Base-by-base conservation (phyloP, 2,113 vertebrate genomes). In the Zosterops lateralis region DNA sequence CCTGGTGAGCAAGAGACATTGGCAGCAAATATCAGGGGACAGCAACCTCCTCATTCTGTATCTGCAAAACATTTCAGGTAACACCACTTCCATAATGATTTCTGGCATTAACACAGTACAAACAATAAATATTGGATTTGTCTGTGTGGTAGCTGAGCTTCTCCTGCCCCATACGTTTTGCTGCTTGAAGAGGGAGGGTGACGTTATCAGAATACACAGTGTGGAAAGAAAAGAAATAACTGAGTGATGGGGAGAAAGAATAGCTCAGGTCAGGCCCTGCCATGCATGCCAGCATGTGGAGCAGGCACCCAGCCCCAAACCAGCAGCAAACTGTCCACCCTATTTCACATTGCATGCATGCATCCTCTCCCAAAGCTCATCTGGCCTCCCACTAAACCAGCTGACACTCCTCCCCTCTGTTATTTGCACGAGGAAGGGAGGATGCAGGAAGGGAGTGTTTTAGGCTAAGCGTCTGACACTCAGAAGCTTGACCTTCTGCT, bases 361-460 rank as follows among this genome's bases (percentile, higher is more conserved):
- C 32, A 66, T 26, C 26, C 72, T 71, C 51, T 74, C 76, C 53
- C 48, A 61, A 22, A 67, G 76, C 40, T 92, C 57, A 57, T 78
- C 53, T 75, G 87, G 66, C 62, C 38, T 89, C 89, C 44, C 60
- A 58, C 47, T 6, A 61, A 87, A 57, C 22, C 62, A 72, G 18
- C 45, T 1, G 1, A 72, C 74, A 34, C 54, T 84, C 77, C 53
- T 26, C 29, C 28, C 14, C 48, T 44, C 50, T 3, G 1, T 13
- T 32, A 4, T 61, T 70, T 5, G 34, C 40, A 47, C 3, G 8
- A 56, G 79, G 66, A 85, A 91, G 89, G 89, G 92, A 95, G 86
- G 89, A 92, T 45, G 53, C 89, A 84, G 94, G 91, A 93, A 92
- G 90, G 66, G 86, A 89, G 61, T 56, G 44, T 22, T 91, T 84